Evolutionary conservation across 2,797 vertebrate genomes (phyloP).

Genomic region (Distichodus sexfasciatus): DNA sequence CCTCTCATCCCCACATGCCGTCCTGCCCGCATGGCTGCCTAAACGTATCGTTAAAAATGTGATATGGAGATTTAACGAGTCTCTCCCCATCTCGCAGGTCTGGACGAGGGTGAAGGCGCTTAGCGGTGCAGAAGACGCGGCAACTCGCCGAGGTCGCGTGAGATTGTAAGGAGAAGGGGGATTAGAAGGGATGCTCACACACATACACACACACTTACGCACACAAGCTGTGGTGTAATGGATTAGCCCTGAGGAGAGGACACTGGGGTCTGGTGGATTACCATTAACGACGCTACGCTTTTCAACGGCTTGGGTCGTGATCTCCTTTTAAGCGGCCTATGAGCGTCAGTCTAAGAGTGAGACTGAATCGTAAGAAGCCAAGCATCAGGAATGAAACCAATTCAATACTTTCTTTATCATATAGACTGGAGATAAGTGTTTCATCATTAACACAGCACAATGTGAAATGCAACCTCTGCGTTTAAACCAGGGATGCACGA

Average conservation of each 20-base stretch:
- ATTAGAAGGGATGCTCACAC: constrained; percentile 12
- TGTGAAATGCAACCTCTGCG: too few relatives aligned
- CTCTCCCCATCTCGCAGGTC: constrained; percentile 50
- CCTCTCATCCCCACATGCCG: too few relatives aligned
- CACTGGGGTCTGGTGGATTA: constrained; percentile 7
- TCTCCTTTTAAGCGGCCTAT: neutral
- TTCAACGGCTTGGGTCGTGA: constrained; percentile 2
- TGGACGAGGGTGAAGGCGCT: constrained; percentile 48
- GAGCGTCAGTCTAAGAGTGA: constrained; percentile 15
- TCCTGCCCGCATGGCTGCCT: constrained; percentile 49
- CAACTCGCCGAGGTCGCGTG: constrained; percentile 3
- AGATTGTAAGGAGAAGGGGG: constrained; percentile 12
- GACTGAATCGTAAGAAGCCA: neutral
- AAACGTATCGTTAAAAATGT: constrained; percentile 73
- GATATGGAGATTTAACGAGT: constrained; percentile 59
- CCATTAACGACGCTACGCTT: constrained; percentile 21
- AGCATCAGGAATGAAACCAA: neutral
- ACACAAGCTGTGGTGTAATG: constrained; percentile 9
- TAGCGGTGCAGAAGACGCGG: neutral
- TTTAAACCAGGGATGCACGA: too few relatives aligned
- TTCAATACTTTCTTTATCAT: too few relatives aligned
- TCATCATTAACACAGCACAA: too few relatives aligned
- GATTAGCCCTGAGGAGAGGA: constrained; percentile 22
- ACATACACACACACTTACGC: too few relatives aligned
- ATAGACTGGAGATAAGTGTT: too few relatives aligned